Percentiles rank a stretch among this genome's conserved stretches.
Evolutionary conservation across 2,113 vertebrate species (phyloP).

Genomic region (Melierax canorus): DNA sequence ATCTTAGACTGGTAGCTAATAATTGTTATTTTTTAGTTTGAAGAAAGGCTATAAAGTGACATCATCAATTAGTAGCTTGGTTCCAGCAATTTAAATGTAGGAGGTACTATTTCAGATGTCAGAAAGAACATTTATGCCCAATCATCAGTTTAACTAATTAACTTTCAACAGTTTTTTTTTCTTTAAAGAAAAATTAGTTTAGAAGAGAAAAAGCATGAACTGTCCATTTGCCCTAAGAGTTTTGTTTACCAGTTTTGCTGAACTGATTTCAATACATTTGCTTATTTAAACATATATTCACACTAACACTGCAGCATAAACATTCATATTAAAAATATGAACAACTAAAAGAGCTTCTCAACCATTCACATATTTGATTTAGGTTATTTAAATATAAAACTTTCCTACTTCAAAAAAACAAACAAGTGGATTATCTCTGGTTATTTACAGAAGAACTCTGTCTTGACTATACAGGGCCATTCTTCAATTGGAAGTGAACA

Average conservation of each 20-base stretch:
- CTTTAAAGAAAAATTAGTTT: neutral
- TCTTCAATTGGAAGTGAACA: neutral
- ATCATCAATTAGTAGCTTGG: neutral
- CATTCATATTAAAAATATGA: neutral
- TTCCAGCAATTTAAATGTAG: slow-evolving; percentile 40
- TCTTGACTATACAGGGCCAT: neutral
- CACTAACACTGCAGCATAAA: neutral
- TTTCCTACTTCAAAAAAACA: neutral
- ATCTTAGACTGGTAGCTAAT: neutral
- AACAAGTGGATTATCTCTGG: neutral
- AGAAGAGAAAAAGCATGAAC: slow-evolving; percentile 17
- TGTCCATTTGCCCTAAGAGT: neutral
- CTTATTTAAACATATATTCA: slow-evolving; percentile 1
- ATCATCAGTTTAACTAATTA: slow-evolving; percentile 36
- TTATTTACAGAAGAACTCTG: neutral
- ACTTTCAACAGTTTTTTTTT: neutral
- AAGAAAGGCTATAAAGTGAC: neutral
- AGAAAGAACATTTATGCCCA: neutral
- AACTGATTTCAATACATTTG: neutral
- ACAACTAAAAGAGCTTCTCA: neutral
- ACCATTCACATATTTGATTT: neutral
- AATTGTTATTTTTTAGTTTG: neutral
- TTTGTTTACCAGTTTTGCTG: slow-evolving; percentile 19
- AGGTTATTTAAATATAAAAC: neutral
- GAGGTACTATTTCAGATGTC: neutral